These are phyloP conservation scores for Ceratoteleas bidentatus DNA, from an alignment of 1,140 invertebrate genomes.

Conservation along the genomic window DNA sequence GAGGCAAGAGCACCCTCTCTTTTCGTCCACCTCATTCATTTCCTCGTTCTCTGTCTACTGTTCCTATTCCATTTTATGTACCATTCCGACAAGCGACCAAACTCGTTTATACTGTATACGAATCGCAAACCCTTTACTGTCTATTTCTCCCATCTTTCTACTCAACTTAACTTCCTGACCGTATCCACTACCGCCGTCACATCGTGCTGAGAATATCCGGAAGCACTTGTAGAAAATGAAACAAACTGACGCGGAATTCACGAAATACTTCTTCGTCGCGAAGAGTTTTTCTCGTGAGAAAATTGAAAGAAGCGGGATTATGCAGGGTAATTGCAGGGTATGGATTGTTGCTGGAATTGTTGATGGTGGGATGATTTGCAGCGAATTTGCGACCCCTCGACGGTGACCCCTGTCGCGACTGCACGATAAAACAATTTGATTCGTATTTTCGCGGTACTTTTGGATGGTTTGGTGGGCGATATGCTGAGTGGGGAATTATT, in stretches of 20 bases:
- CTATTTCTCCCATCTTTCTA: slow-evolving; percentile 60
- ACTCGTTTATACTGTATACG: slow-evolving; percentile 54
- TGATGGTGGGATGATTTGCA: too few species aligned
- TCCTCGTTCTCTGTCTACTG: slow-evolving; percentile 61
- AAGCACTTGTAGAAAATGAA: slow-evolving; percentile 78
- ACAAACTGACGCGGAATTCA: slow-evolving; percentile 69
- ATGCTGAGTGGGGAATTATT: too few species aligned
- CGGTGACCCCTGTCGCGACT: too few species aligned
- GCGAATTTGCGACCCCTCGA: too few species aligned
- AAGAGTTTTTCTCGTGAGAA: too few species aligned
- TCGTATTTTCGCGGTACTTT: too few species aligned
- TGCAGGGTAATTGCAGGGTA: too few species aligned
- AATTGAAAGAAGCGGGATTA: too few species aligned
- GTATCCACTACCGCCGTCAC: slow-evolving; percentile 57
- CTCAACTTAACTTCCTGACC: slow-evolving; percentile 71
- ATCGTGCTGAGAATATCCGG: slow-evolving; percentile 77
- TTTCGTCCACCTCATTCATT: slow-evolving; percentile 54
- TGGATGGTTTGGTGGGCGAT: too few species aligned
- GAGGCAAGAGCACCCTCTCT: slow-evolving; percentile 73
- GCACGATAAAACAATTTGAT: too few species aligned
- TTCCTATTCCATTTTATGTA: slow-evolving; percentile 57
- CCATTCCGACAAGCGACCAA: slow-evolving; percentile 61
- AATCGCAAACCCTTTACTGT: slow-evolving; percentile 65
- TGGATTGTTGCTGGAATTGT: too few species aligned
- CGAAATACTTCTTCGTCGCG: slow-evolving; percentile 66